These are phyloP conservation scores for Andrena bicolor DNA, from an alignment of 2,888 invertebrate genomes.

Conservation along the genomic window DNA sequence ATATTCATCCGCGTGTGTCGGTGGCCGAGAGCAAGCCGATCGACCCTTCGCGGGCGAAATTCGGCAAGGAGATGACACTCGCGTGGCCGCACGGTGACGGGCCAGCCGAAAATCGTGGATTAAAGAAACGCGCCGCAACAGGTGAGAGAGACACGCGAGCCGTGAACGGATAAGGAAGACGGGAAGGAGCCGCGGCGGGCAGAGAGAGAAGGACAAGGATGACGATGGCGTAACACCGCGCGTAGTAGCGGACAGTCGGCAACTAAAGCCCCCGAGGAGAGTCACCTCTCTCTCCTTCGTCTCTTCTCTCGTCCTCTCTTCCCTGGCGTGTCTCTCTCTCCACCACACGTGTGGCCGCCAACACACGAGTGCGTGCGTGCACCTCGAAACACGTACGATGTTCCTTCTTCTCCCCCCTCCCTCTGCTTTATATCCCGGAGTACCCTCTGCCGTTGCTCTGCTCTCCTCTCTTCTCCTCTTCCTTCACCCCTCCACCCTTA, in stretches of 20 bases:
- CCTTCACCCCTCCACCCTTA: conserved; percentile 48
- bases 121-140: conserved; percentile 72
- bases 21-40: neutral
- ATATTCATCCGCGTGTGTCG: neutral
- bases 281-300: conserved; percentile 78
- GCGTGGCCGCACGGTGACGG: conserved; percentile 21
- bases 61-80: neutral
- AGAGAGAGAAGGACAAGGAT: conserved; percentile 66
- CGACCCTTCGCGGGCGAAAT: neutral
- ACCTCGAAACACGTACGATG: conserved; percentile 63
- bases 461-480: conserved; percentile 26
- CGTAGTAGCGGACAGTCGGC: conserved; percentile 81
- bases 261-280: conserved; percentile 78
- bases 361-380: conserved; percentile 68
- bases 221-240: conserved; percentile 76
- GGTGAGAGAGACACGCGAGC: conserved; percentile 68
- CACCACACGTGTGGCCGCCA: conserved; percentile 65
- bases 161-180: conserved; percentile 31
- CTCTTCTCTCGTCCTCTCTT: conserved; percentile 72
- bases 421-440: conserved; percentile 6
- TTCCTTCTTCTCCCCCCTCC: conserved; percentile 47
- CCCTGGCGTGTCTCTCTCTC: conserved; percentile 59
- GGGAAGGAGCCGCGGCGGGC: conserved; percentile 26
- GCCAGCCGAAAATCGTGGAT: conserved; percentile 52
- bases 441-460: conserved; percentile 37